Evolutionary conservation across 2,113 vertebrate genomes (phyloP), one percentile per base, ranked within the genome.

Genomic region (Carassius auratus): DNA sequence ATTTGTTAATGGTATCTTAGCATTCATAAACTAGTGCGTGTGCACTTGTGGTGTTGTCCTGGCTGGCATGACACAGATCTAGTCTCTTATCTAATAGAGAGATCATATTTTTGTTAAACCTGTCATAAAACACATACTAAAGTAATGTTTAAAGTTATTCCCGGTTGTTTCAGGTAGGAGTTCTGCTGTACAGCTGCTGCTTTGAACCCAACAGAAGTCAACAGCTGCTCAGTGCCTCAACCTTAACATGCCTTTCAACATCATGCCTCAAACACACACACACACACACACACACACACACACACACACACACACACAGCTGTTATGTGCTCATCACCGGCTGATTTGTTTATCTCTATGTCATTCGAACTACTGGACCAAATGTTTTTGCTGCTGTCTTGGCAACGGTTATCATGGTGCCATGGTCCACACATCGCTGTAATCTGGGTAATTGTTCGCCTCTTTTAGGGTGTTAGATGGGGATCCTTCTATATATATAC

Each of bases 291-390:
- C 62, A 30, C 45, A 48, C 45, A 13, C 48, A 50, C 48, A 13
- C 48, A 50, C 62, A 36, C 62, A 30, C 45, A 48, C 45, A 13
- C 48, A 50, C 48, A 13, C 48, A 50, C 62, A 36, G 62, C 71
- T 69, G 61, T 64, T 52, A 14, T 64, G 66, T 79, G 59, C 38
- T 15, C 66, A 21, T 84, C 86, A 84, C 33, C 55, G 21, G 26
- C 21, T 76, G 17, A 30, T 62, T 90, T 91, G 92, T 89, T 83
- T 88, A 84, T 73, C 88, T 84, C 59, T 76, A 86, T 82, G 80
- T 66, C 64, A 66, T 66, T 23, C 59, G 38, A 23, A 62, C 52
- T 62, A 19, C 82, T 26, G 82, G 4, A 23, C 55, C 45, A 21
- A 71, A 42, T 59, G 62, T 76, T 50, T 81, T 81, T 50, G n/a